Conservation (phyloP, 2,113 vertebrate genomes). For the Eonycteris spelaea region DNA sequence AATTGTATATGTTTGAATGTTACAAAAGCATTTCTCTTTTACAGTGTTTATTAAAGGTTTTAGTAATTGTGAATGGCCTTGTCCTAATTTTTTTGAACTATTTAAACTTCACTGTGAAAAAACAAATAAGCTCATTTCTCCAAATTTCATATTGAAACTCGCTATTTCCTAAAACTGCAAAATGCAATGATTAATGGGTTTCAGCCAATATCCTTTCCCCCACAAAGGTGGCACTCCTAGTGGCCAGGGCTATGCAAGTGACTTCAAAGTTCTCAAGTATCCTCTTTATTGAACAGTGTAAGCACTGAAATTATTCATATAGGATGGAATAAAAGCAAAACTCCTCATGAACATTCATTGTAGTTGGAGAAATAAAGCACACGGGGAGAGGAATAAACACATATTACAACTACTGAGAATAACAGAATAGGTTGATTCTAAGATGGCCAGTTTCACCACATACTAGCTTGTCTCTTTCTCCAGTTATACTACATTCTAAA, state of each 20-base stretch:
- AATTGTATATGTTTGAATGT: neutral
- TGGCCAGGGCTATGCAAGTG: neutral
- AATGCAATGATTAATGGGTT: neutral
- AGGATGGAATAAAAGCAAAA: neutral
- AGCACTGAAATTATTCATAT: neutral
- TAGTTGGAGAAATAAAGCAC: neutral
- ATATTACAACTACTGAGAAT: neutral
- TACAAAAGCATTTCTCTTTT: neutral
- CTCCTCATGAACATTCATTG: neutral
- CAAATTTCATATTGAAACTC: neutral
- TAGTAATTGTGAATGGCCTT: neutral
- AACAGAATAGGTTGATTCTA: neutral
- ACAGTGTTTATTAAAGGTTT: neutral
- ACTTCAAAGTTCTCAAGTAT: neutral
- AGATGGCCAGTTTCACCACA: neutral
- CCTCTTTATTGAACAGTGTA: neutral
- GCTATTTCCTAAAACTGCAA: neutral
- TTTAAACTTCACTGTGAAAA: neutral
- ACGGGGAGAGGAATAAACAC: neutral
- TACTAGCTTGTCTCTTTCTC: neutral
- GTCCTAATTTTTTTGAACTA: conserved; percentile 15
- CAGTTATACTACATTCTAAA: neutral
- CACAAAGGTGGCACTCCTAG: neutral
- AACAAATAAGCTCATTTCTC: neutral
- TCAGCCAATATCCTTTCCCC: neutral